Conservation (phyloP, 2,113 vertebrate genomes). For the Numenius arquata region DNA sequence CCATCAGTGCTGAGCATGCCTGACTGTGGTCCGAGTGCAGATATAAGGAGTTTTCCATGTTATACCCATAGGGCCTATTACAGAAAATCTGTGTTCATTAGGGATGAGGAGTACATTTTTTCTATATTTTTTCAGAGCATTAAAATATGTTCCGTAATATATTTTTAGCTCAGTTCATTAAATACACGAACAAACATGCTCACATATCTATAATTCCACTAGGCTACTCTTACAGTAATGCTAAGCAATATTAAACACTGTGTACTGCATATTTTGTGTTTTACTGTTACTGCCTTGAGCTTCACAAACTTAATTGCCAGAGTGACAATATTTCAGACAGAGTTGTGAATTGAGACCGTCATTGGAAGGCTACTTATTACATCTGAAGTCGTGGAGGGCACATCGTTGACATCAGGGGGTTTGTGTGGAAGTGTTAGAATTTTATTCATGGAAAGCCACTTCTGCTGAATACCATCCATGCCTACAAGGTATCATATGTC, state of each 20-base stretch:
- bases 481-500: not conserved
- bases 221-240: not conserved
- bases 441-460: not conserved
- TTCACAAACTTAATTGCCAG: not conserved
- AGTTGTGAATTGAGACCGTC: not conserved
- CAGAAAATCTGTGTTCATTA: not conserved
- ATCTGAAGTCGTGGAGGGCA: constrained; percentile 14
- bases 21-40: not conserved
- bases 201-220: not conserved
- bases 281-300: not conserved
- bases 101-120: not conserved
- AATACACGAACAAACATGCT: not conserved
- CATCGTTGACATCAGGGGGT: not conserved
- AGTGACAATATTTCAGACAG: not conserved
- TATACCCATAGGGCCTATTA: not conserved
- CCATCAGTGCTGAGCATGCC: not conserved
- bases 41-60: not conserved
- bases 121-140: not conserved
- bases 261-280: not conserved
- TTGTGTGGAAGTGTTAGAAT: not conserved
- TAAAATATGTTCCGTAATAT: not conserved
- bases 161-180: constrained; percentile 46
- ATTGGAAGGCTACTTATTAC: not conserved
- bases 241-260: not conserved
- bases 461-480: not conserved